Conservation (phyloP, 2,797 vertebrate genomes). For the Mustela erminea region DNA sequence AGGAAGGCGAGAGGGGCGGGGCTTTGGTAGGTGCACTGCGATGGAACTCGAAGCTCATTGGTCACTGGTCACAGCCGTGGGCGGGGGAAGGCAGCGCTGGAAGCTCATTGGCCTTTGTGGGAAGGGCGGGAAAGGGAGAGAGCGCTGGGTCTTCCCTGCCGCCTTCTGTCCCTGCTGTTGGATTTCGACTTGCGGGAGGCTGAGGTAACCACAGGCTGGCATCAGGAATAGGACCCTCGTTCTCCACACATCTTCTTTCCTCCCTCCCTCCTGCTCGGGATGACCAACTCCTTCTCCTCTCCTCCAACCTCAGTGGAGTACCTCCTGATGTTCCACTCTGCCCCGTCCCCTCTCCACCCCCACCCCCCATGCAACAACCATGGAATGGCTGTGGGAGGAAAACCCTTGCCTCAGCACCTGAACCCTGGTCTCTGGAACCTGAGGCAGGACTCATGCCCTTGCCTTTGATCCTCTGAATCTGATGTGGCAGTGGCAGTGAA, state of each 20-base stretch:
- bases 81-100: neutral
- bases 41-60: neutral
- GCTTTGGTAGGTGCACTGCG: rapidly evolving
- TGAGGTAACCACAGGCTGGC: neutral
- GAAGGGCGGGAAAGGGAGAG: neutral
- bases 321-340: rapidly evolving
- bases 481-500: neutral
- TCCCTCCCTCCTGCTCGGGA: neutral
- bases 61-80: neutral
- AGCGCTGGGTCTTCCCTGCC: neutral
- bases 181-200: neutral
- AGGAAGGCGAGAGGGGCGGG: neutral
- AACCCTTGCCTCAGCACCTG: neutral
- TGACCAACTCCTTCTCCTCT: neutral
- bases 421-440: neutral
- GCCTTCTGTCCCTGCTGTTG: rapidly evolving
- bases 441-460: neutral
- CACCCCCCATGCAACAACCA: neutral
- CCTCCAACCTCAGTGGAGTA: neutral
- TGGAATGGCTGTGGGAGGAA: neutral
- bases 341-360: neutral
- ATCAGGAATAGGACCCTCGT: neutral
- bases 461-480: neutral
- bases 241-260: neutral
- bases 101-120: neutral